These are phyloP conservation scores for Crypturellus tataupa DNA, from an alignment of 2,797 vertebrate species.

Conservation along the genomic window DNA sequence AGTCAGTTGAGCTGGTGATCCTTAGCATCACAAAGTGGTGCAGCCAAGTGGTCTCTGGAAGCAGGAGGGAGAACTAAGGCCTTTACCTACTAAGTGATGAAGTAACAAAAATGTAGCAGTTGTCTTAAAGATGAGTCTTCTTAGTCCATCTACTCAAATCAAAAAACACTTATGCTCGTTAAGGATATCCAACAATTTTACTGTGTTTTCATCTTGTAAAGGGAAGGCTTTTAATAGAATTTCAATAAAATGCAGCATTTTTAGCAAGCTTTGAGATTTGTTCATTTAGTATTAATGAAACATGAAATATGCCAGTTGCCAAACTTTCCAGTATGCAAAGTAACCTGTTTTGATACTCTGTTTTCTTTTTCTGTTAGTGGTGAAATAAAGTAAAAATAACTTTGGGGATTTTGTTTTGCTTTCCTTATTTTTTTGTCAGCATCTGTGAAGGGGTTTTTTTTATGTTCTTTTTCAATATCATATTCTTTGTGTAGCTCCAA, in stretches of 20 bases:
- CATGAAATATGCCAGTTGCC: background rate
- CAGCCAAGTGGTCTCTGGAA: background rate
- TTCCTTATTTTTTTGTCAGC: conserved; percentile 11
- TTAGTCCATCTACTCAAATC: background rate
- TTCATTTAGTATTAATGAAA: background rate
- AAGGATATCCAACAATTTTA: background rate
- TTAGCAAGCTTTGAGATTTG: background rate
- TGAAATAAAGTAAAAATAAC: conserved; percentile 17
- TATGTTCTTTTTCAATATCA: background rate
- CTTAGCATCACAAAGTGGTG: background rate
- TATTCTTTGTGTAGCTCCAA: conserved; percentile 32
- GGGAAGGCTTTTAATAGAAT: background rate
- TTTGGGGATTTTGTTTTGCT: background rate
- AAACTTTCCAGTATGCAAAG: background rate
- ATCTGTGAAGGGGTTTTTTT: conserved; percentile 27
- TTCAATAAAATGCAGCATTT: background rate
- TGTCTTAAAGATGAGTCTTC: background rate
- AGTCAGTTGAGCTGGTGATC: background rate
- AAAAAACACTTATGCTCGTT: background rate
- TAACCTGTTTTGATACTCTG: background rate
- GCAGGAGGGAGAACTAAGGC: background rate
- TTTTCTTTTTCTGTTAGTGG: conserved; percentile 22
- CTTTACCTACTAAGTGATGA: background rate
- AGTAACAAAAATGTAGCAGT: background rate
- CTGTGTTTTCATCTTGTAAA: background rate